Base-by-base conservation (phyloP, 2,797 vertebrate species). In the Enteromius viviparus region DNA sequence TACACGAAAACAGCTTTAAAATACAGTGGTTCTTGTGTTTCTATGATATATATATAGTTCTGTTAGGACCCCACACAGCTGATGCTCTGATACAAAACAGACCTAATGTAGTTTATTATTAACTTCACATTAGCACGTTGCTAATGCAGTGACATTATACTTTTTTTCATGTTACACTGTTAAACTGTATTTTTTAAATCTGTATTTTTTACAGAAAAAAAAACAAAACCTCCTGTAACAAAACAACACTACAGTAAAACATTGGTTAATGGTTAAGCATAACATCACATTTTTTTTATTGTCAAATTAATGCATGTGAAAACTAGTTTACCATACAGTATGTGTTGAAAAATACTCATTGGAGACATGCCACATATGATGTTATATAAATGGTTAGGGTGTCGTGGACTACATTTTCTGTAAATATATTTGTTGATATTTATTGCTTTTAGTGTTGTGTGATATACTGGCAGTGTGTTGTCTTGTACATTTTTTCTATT, bases 141-240 rank as follows among this genome's bases (percentile, higher is more conserved):
- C 62, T 34, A 34, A 19, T 65, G 15, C 26, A 34, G 34, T 60
- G 23, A 11, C 58, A 26, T 60, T 11, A 26, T 26, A 26, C 23
- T 11, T 14, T n/a, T 58, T 37, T 60, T 5, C 55, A 60, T 26
- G 58, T 60, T 3, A 62, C 60, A 29, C 14, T 15, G 0, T 26
- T 60, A 19, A 34, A 65, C 42, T 12, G 11, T 42, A 42, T 42
- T 42, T 42, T 42, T 11, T 42, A 64, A 1, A 32, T 32, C 6
- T 15, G 12, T 15, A 0, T 15, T 15, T 62, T 62, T 15, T 8
- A 8, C 26, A 32, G 5, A 29, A 64, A 8, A 64, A 1, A 21
- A 9, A 4, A 49, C 0, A 6, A 3, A 40, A 40, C 6, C n/a
- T n/a, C n/a, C n/a, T n/a, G n/a, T n/a, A n/a, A n/a, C 9, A 0